A percentile compares a stretch with the other conserved stretches of the same genome.
Conservation (phyloP, 2,888 invertebrate species). For the Hirtodrosophila duncani region DNA sequence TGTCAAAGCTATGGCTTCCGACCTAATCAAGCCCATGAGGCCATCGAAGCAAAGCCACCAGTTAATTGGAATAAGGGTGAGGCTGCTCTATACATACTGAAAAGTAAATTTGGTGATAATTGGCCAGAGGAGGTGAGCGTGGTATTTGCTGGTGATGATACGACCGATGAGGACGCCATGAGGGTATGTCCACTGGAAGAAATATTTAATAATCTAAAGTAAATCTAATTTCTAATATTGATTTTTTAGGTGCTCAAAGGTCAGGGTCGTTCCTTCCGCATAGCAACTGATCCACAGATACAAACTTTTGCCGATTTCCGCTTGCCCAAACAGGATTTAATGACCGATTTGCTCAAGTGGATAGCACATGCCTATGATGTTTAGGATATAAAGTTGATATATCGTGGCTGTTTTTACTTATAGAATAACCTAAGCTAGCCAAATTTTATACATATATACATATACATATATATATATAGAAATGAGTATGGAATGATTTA, state of each 20-base stretch:
- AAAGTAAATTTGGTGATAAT: slow-evolving; percentile 85
- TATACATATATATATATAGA: background rate
- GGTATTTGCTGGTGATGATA: slow-evolving; percentile 92
- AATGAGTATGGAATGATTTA: background rate
- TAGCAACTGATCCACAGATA: slow-evolving; percentile 83
- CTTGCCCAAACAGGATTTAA: slow-evolving; percentile 84
- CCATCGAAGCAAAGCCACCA: slow-evolving; percentile 87
- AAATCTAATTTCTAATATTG: background rate
- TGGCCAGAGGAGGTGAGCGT: slow-evolving; percentile 85
- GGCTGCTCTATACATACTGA: slow-evolving; percentile 85
- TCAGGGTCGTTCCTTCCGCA: slow-evolving; percentile 87
- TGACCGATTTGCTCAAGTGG: slow-evolving; percentile 86
- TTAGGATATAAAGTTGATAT: slow-evolving; percentile 6
- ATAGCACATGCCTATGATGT: slow-evolving; percentile 77
- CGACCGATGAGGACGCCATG: slow-evolving; percentile 94
- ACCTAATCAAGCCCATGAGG: slow-evolving; percentile 84
- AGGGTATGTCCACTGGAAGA: slow-evolving; percentile 82
- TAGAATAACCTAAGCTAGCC: background rate
- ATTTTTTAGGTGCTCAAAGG: slow-evolving; percentile 83
- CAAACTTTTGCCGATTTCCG: slow-evolving; percentile 85
- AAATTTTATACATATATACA: background rate
- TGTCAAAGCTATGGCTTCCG: slow-evolving; percentile 83
- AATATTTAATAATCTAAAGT: too few species aligned
- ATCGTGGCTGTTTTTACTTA: slow-evolving; percentile 9
- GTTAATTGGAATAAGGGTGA: slow-evolving; percentile 81